These are phyloP conservation scores for Phasia obesa DNA, from an alignment of 2,888 invertebrate species.

Conservation along the genomic window DNA sequence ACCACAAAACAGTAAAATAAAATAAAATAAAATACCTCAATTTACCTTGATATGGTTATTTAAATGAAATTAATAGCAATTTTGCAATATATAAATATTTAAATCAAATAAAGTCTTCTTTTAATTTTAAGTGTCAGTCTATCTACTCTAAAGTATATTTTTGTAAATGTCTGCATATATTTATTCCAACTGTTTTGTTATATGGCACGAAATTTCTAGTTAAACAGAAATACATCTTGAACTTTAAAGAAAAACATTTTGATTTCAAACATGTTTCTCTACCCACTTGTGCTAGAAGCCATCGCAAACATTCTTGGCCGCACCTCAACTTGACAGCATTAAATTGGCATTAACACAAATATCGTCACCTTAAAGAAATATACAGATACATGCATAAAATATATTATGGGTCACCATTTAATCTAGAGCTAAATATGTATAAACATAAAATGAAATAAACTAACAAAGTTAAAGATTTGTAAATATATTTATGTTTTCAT, in stretches of 20 bases:
- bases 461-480: too few species aligned
- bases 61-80: constrained; percentile 35
- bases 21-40: constrained; percentile 20
- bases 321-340: constrained; percentile 69
- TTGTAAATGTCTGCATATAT: constrained; percentile 33
- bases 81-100: constrained; percentile 18
- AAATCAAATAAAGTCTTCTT: constrained; percentile 11
- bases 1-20: constrained; percentile 5
- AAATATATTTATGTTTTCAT: constrained; percentile 7
- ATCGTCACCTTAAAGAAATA: constrained; percentile 66
- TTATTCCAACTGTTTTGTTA: constrained; percentile 39
- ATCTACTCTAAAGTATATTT: background rate
- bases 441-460: too few species aligned
- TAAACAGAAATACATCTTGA: constrained; percentile 64
- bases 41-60: constrained; percentile 51
- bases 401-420: constrained; percentile 62
- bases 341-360: constrained; percentile 71
- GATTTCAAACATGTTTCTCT: constrained; percentile 69
- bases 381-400: background rate
- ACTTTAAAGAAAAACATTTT: constrained; percentile 67
- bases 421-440: constrained; percentile 19
- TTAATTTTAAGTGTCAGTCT: background rate
- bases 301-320: constrained; percentile 69
- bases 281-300: constrained; percentile 70
- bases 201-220: constrained; percentile 59